Evolutionary conservation across 2,888 invertebrate species (phyloP), one percentile per base, ranked within the genome.

Genomic region (Caenorhabditis becei): DNA sequence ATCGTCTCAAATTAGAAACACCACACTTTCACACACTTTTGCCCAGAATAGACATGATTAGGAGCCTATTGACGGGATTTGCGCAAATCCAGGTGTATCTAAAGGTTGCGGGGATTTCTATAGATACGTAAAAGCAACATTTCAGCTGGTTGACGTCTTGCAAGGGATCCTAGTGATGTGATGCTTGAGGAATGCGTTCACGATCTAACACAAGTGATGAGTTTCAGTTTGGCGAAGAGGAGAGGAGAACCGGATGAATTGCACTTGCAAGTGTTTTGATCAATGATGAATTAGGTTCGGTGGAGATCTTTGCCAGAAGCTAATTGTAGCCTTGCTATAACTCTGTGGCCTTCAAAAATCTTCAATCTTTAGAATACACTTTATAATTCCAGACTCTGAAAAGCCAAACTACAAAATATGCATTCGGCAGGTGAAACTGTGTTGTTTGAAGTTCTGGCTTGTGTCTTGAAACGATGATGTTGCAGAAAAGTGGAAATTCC

Each of bases 61-160:
- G 58, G 23, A 14, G 41, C 11, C 23, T 4, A 28, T 51, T 51
- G 49, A 58, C 16, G 58, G 67, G 51, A 51, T 70, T 66, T 32
- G 28, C 56, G 70, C 59, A 70, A 70, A 35, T 61, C 54, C 26
- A 23, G 20, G 47, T 41, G 32, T 1, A 53, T 24, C n/a, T 26
- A 61, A 70, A 70, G 51, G 70, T 35, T 59, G 59, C 59, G n/a
- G 59, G 70, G 59, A 70, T 70, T 70, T 59, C 70, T 5, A n/a
- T n/a, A n/a, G n/a, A n/a, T n/a, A 54, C 58, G 67, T 58, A 44
- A 23, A 41, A 41, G 26, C 35, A 35, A 23, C 16, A 24, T 8
- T 44, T n/a, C 11, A 28, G 32, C 26, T 5, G n/a, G 32, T 56
- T 32, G 32, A 10, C 32, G 28, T 56, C 56, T 54, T 54, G 54